These are phyloP conservation scores for Bacillus rossius DNA, from an alignment of 1,140 invertebrate species.

Conservation along the genomic window DNA sequence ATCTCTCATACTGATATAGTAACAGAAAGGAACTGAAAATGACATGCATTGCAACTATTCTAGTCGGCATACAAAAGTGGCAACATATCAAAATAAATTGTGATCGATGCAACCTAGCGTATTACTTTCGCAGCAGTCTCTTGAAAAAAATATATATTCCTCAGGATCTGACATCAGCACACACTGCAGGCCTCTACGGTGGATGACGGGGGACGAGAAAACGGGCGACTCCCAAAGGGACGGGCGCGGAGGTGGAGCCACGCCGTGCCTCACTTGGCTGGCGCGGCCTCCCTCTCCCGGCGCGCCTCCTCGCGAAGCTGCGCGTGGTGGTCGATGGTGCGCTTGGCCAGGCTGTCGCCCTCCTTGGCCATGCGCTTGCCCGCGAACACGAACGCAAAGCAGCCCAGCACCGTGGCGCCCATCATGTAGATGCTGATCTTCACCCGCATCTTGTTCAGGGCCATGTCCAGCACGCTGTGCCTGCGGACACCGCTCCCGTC, in stretches of 20 bases:
- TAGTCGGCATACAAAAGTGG: too few species aligned
- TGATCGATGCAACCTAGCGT: too few species aligned
- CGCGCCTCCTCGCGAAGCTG: neutral
- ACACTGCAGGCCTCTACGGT: too few species aligned
- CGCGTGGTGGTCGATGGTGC: neutral
- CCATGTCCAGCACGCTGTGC: neutral
- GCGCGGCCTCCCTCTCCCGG: neutral
- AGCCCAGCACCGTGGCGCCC: neutral
- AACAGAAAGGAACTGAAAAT: too few species aligned
- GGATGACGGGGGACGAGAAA: too few species aligned
- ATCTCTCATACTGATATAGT: neutral
- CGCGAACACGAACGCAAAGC: neutral
- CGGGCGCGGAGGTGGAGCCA: too few species aligned
- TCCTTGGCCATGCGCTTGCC: neutral
- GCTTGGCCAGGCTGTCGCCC: neutral
- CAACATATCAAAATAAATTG: too few species aligned
- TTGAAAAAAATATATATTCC: too few species aligned
- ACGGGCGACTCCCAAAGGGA: too few species aligned
- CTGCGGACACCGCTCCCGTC: neutral
- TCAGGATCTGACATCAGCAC: too few species aligned
- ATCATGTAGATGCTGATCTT: conserved; percentile 4
- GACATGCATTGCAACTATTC: too few species aligned
- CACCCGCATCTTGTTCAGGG: neutral
- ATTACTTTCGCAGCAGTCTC: too few species aligned
- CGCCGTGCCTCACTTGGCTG: neutral